phyloP scores from a whole-genome alignment of 2,113 vertebrate species.

The Cyprinodon tularosa region DNA sequence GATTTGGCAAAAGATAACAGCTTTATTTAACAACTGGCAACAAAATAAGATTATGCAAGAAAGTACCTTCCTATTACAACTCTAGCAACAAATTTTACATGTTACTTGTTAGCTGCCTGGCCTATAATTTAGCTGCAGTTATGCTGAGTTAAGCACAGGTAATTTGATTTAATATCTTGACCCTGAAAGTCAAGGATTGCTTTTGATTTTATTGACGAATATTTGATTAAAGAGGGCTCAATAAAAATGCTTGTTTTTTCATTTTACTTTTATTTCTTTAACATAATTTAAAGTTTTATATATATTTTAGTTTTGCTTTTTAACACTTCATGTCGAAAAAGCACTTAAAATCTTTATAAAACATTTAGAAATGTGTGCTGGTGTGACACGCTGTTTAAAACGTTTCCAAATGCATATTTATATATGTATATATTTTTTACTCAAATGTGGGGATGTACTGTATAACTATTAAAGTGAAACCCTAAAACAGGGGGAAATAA shows the following conservation, averaged over 20 bases:
- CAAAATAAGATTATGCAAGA: neutral
- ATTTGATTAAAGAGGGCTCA: neutral
- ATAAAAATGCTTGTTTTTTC: neutral
- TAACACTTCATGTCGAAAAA: neutral
- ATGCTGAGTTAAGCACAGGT: neutral
- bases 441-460: neutral
- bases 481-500: neutral
- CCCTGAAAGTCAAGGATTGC: neutral
- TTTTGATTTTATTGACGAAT: neutral
- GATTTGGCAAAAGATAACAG: neutral
- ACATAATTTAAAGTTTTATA: neutral
- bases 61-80: neutral
- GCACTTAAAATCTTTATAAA: neutral
- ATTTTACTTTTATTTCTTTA: too few species aligned
- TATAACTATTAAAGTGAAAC: neutral
- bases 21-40: neutral
- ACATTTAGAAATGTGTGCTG: neutral
- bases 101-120: neutral
- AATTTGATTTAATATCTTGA: neutral
- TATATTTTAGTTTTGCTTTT: neutral
- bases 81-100: neutral
- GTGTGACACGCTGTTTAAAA: neutral
- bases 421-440: neutral
- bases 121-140: neutral
- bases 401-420: too few species aligned